These are phyloP conservation scores for Callopanchax toddi DNA, from an alignment of 2,113 vertebrate species.

Conservation along the genomic window DNA sequence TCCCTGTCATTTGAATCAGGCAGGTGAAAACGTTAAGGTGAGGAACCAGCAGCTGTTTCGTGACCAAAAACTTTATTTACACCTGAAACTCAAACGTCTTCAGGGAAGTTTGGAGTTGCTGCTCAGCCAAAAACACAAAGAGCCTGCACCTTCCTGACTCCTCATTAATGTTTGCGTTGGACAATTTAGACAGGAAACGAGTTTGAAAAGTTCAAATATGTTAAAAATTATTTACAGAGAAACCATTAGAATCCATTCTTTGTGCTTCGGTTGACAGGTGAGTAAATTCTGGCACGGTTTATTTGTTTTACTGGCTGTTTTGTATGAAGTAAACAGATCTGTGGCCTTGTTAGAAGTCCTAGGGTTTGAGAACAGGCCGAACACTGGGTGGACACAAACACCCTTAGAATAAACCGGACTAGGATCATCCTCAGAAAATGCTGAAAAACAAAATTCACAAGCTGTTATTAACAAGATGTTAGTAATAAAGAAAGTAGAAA, in stretches of 20 bases:
- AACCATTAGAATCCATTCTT: not conserved
- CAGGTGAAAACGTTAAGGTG: conserved; percentile 19
- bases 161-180: not conserved
- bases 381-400: not conserved
- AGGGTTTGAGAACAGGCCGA: not conserved
- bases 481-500: conserved; percentile 9
- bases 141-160: not conserved
- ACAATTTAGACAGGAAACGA: not conserved
- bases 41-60: conserved; percentile 10
- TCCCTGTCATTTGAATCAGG: conserved; percentile 3
- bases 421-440: not conserved
- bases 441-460: not conserved
- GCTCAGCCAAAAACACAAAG: not conserved
- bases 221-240: not conserved
- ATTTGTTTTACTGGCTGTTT: conserved; percentile 13
- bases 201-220: not conserved
- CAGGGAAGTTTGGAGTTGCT: conserved; percentile 7
- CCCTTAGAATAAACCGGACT: conserved; percentile 12
- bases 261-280: not conserved
- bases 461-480: conserved; percentile 10
- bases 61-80: conserved; percentile 4
- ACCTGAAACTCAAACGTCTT: conserved; percentile 28
- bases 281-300: not conserved
- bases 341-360: not conserved
- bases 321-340: conserved; percentile 4